phyloP scores from a whole-genome alignment of 1,140 invertebrate genomes.

The Aporrectodea caliginosa region DNA sequence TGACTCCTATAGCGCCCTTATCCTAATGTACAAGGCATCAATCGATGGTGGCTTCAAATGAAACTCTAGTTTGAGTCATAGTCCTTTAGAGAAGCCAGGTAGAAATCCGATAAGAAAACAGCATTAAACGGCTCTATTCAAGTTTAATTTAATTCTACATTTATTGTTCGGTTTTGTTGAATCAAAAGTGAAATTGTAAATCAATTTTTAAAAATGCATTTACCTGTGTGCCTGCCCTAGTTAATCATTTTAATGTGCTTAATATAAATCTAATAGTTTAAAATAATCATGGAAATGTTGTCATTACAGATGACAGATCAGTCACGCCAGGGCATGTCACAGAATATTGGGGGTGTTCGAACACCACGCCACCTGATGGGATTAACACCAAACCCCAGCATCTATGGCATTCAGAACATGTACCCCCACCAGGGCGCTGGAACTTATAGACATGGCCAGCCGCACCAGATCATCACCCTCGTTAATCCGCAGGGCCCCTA shows the following conservation, averaged over 20 bases:
- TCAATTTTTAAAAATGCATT: no score
- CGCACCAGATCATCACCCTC: background rate
- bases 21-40: no score
- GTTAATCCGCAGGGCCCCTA: background rate
- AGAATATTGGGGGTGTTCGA: background rate
- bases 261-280: background rate
- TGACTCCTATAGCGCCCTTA: no score
- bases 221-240: no score
- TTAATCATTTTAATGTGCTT: no score
- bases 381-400: background rate
- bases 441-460: background rate
- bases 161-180: background rate
- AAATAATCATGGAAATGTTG: background rate
- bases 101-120: no score
- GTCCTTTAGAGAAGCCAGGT: no score
- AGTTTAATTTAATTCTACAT: background rate
- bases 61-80: no score
- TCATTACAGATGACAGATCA: background rate
- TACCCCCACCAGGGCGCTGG: background rate
- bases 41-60: no score
- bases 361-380: background rate
- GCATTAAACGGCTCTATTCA: no score
- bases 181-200: background rate
- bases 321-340: background rate
- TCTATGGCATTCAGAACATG: background rate